Evolutionary conservation across 2,797 vertebrate species (phyloP).

Genomic region (Dipus sagitta): DNA sequence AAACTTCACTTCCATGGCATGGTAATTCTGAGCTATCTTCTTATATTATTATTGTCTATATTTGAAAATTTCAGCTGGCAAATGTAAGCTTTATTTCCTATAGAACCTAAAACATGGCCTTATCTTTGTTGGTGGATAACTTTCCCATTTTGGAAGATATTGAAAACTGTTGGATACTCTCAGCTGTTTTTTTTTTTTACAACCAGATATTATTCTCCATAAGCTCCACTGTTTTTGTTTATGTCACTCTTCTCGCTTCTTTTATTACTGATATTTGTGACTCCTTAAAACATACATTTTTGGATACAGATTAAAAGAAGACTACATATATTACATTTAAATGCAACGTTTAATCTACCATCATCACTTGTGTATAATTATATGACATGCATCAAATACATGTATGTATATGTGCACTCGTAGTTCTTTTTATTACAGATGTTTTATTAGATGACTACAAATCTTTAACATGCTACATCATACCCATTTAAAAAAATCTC

Average conservation of each 20-base stretch:
- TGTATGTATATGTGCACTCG: neutral
- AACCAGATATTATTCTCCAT: no score
- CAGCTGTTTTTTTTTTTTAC: neutral
- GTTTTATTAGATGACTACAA: neutral
- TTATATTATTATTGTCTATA: constrained; percentile 2
- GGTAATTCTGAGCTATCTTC: neutral
- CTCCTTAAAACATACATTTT: neutral
- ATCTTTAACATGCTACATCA: neutral
- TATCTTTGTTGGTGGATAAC: neutral
- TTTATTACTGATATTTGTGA: neutral
- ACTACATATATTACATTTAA: neutral
- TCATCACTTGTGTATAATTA: neutral
- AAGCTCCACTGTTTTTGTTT: neutral
- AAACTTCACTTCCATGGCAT: neutral
- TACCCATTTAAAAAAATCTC: neutral
- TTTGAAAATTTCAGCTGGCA: neutral
- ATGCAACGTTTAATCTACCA: neutral
- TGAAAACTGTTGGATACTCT: neutral
- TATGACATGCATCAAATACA: neutral
- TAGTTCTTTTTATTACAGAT: constrained; percentile 15
- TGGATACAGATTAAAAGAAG: neutral
- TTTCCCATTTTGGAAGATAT: neutral
- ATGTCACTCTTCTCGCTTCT: neutral
- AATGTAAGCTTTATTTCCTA: neutral
- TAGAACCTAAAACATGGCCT: neutral